Evolutionary conservation across 2,113 vertebrate species (phyloP).

Genomic region (Tragelaphus strepsiceros): DNA sequence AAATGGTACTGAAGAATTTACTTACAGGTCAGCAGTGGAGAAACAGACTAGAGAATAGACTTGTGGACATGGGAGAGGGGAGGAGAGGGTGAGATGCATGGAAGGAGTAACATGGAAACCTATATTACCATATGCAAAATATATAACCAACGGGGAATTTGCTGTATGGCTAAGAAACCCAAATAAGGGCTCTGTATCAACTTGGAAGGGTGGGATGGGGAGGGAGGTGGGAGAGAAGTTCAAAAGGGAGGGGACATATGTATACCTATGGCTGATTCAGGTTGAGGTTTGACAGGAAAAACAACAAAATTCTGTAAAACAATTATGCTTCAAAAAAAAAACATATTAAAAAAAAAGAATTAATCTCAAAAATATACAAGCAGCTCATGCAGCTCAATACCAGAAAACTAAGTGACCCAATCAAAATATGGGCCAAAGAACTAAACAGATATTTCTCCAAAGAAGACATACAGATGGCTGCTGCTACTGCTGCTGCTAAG

Average conservation of each 20-base stretch:
- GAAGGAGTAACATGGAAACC: neutral
- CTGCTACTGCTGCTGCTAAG: too few relatives aligned
- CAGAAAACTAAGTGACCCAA: neutral
- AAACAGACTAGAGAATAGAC: neutral
- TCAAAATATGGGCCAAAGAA: neutral
- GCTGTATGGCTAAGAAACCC: neutral
- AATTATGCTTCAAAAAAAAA: neutral
- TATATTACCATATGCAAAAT: neutral
- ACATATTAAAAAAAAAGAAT: neutral
- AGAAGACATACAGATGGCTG: too few relatives aligned
- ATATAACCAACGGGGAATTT: neutral
- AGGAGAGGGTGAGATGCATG: neutral
- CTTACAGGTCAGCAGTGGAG: neutral
- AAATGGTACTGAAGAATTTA: neutral
- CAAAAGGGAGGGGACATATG: neutral
- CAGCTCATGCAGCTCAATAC: neutral
- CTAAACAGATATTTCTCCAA: neutral
- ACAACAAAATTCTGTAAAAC: neutral
- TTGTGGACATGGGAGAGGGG: neutral
- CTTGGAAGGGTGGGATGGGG: neutral
- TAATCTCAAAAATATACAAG: neutral
- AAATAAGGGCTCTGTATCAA: neutral
- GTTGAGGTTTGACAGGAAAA: neutral
- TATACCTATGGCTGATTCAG: neutral
- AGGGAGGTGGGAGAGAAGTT: neutral